Conservation (phyloP, 1,140 invertebrate genomes). For the Psix sp. region DNA sequence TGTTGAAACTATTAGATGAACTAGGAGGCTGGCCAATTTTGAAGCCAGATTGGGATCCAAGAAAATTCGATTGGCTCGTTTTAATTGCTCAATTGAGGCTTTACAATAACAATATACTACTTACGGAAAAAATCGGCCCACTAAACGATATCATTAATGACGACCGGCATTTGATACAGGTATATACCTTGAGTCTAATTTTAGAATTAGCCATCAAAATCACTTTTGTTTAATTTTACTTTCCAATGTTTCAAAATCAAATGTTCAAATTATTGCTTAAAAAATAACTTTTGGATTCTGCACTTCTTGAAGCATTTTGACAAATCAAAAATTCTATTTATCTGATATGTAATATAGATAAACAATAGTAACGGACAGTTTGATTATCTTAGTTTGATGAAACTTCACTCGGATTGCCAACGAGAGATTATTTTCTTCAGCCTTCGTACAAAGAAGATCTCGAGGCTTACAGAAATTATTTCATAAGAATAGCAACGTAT, state of each 20-base stretch:
- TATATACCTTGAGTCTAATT: too few species aligned
- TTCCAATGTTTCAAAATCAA: too few species aligned
- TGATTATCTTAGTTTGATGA: conserved; percentile 84
- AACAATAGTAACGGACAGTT: too few species aligned
- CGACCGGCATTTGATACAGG: conserved; percentile 89
- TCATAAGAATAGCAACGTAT: conserved; percentile 82
- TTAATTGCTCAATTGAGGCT: conserved; percentile 85
- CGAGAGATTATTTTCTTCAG: conserved; percentile 90
- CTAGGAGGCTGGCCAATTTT: conserved; percentile 93
- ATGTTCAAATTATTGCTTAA: too few species aligned
- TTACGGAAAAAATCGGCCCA: conserved; percentile 90
- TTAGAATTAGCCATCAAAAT: too few species aligned
- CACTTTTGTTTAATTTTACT: too few species aligned
- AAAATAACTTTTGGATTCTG: too few species aligned
- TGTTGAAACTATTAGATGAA: conserved; percentile 83
- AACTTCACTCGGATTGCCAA: conserved; percentile 89
- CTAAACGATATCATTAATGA: conserved; percentile 90
- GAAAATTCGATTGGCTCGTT: conserved; percentile 85
- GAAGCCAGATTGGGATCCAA: conserved; percentile 79
- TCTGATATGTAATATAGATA: too few species aligned
- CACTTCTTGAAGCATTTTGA: too few species aligned
- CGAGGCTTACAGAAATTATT: conserved; percentile 87
- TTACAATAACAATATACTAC: conserved; percentile 90
- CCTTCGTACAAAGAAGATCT: conserved; percentile 83
- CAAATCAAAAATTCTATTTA: too few species aligned